Conservation (phyloP, 2,888 invertebrate species). For the Neocrepidodera transversa region DNA sequence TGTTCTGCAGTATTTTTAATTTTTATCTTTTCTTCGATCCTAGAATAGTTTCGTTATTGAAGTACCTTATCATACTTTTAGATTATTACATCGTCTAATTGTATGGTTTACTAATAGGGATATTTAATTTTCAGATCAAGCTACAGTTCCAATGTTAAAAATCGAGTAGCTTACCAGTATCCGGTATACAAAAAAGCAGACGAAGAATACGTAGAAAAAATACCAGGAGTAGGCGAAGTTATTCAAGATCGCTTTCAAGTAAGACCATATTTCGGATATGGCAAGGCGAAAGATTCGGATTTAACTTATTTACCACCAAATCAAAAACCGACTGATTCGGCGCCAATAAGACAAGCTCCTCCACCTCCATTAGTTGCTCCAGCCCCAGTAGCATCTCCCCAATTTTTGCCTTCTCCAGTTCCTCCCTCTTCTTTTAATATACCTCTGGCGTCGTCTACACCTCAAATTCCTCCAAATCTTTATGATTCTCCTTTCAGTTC, state of each 20-base stretch:
- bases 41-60: too few relatives aligned
- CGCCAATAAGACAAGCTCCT: constrained; percentile 2
- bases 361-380: constrained; percentile 14
- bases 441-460: constrained; percentile 30
- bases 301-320: constrained; percentile 14
- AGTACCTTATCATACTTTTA: too few relatives aligned
- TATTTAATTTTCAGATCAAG: constrained; percentile 23
- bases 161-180: constrained; percentile 45
- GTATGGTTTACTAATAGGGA: too few relatives aligned
- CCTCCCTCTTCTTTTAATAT: constrained; percentile 38
- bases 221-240: constrained; percentile 56
- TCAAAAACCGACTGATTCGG: constrained; percentile 5
- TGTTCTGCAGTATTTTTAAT: too few relatives aligned
- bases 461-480: constrained; percentile 41
- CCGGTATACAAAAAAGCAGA: constrained; percentile 41
- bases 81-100: too few relatives aligned
- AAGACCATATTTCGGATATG: constrained; percentile 56
- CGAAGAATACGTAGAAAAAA: constrained; percentile 35
- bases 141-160: constrained; percentile 26
- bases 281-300: constrained; percentile 27
- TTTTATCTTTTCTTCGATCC: too few relatives aligned
- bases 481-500: constrained; percentile 53
- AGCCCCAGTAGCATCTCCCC: constrained; percentile 17
- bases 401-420: constrained; percentile 24
- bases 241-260: constrained; percentile 57